Conservation (phyloP, 1,140 invertebrate genomes). For the Aphaenogaster ashmeadi region DNA sequence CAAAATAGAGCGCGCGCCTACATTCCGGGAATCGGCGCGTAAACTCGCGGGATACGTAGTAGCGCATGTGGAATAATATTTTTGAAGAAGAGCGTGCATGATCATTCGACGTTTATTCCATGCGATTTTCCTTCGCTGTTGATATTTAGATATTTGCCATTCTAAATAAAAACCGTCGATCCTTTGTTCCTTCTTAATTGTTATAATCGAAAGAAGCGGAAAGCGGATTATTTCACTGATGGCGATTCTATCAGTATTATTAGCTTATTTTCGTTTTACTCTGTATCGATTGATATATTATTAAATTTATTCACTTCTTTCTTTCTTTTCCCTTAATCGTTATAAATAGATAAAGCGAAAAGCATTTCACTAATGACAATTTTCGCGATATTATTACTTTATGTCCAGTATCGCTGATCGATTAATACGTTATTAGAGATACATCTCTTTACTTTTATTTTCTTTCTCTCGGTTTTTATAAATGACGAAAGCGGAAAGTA, state of each 20-base stretch:
- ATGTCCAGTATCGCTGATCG: not conserved
- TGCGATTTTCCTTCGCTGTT: not conserved
- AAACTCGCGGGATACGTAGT: not conserved
- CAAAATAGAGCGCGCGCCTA: not conserved
- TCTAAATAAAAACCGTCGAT: not conserved
- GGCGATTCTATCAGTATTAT: not conserved
- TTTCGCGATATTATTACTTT: not conserved
- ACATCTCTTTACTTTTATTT: constrained; percentile 7
- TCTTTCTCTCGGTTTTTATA: not conserved
- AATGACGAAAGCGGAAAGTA: not conserved
- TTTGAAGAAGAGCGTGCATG: not conserved
- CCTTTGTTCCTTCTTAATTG: not conserved
- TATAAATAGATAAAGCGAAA: constrained; percentile 2
- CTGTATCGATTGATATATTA: not conserved
- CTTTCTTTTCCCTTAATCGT: not conserved
- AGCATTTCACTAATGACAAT: not conserved
- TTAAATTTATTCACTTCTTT: constrained; percentile 4
- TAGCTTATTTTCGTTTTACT: not conserved
- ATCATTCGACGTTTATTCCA: not conserved
- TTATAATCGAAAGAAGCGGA: not conserved
- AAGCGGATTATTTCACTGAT: not conserved
- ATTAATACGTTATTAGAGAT: not conserved
- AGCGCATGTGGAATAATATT: not conserved
- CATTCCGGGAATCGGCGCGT: not conserved
- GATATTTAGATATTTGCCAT: not conserved